A percentile compares a stretch with the other conserved stretches of the same genome.
These are phyloP conservation scores for Saimiri boliviensis DNA, from an alignment of 2,113 vertebrate genomes.

Conservation along the genomic window DNA sequence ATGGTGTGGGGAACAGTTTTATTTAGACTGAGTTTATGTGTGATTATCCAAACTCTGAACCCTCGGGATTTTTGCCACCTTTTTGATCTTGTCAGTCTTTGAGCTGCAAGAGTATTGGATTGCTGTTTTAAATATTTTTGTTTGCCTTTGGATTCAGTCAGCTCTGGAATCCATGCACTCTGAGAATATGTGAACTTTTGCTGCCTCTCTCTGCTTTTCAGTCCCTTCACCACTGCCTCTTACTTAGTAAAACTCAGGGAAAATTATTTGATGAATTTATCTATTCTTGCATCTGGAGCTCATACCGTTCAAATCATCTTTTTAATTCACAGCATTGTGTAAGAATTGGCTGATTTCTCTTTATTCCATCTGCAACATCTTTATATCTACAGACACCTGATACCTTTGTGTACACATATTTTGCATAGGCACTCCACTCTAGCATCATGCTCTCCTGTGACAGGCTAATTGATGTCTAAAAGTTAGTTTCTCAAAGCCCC, in stretches of 20 bases:
- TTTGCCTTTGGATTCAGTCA: neutral
- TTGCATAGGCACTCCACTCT: neutral
- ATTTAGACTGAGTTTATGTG: neutral
- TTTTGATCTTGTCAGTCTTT: neutral
- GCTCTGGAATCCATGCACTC: neutral
- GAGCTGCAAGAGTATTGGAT: neutral
- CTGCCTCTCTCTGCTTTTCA: neutral
- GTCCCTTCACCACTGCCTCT: neutral
- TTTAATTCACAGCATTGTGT: neutral
- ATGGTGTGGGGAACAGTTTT: neutral
- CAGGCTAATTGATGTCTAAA: neutral
- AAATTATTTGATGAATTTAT: neutral
- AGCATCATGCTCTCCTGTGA: neutral
- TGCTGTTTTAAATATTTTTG: neutral
- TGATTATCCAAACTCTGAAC: neutral
- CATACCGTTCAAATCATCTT: neutral
- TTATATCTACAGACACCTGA: neutral
- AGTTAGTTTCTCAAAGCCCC: neutral
- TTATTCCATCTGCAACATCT: neutral
- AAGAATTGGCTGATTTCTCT: neutral
- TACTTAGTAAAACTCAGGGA: neutral
- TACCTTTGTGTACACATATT: neutral
- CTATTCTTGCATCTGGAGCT: neutral
- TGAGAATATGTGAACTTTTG: neutral
- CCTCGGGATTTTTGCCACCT: neutral